Evolutionary conservation across 2,113 vertebrate genomes (phyloP), one percentile per base, ranked within the genome.

Genomic region (Zosterops borbonicus): DNA sequence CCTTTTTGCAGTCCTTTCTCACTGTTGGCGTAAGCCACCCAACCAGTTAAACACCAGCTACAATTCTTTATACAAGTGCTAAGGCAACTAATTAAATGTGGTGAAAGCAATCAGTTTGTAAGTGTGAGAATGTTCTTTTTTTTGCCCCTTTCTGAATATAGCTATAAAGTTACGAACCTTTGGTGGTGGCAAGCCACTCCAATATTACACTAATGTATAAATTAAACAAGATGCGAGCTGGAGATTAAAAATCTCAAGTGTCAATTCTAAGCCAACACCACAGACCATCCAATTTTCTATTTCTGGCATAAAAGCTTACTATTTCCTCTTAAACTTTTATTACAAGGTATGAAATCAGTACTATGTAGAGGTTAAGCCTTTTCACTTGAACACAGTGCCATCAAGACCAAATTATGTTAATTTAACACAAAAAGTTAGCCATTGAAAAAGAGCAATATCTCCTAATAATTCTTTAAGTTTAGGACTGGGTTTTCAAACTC

Each of bases 21-120:
- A 94, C 78, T 89, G 79, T 47, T 92, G 87, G 94, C 96, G 87
- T 93, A 90, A 97, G 84, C 87, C 44, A 94, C 87, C 80, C 91
- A 96, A 81, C 77, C 92, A 96, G 95, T 96, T 97, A 97, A 97
- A 96, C 85, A 90, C 60, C 46, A 87, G 81, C 95, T 92, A 97
- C 64, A 93, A 69, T 78, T 96, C 90, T 92, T 95, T 92, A 95
- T 92, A 95, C 74, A 97, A 97, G 95, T 96, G 94, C 81, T 52
- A 92, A 95, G 87, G 89, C 97, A 98, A 97, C 85, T 90, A 97
- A 97, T 98, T 98, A 98, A 98, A 98, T 35, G 39, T 98, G 97
- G 98, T 97, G 97, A 98, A 98, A 98, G 96, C 92, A 96, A 98
- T 97, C 97, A 94, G 94, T 97, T 91, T 94, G 80, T 88, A 95